Evolutionary conservation across 1,140 invertebrate species (phyloP).

Genomic region (Aphis craccivora): DNA sequence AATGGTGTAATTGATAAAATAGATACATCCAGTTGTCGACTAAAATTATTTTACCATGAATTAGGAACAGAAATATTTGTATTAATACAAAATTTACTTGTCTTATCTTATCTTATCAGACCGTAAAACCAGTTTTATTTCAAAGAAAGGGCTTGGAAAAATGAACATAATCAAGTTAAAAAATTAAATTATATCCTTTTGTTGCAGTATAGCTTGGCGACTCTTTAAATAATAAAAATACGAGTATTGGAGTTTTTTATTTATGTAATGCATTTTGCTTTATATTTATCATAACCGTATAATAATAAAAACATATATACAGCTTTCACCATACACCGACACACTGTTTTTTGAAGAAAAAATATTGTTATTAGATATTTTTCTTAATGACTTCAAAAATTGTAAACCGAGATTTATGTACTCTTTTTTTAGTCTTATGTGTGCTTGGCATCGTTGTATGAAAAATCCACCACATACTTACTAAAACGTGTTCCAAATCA

Average conservation of each 20-base stretch:
- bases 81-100: not conserved
- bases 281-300: not conserved
- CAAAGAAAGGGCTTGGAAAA: not conserved
- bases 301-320: not conserved
- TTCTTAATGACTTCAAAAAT: not conserved
- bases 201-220: no score
- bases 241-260: not conserved
- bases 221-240: not conserved
- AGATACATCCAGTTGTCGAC: no score
- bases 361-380: not conserved
- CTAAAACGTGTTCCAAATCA: not conserved
- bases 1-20: no score
- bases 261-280: not conserved
- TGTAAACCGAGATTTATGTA: not conserved
- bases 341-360: not conserved
- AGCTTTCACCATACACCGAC: not conserved
- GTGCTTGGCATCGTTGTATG: not conserved
- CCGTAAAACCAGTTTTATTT: not conserved
- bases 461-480: not conserved
- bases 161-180: not conserved
- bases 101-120: not conserved
- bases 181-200: not conserved
- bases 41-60: no score
- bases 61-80: no score
- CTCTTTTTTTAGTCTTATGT: not conserved